These are phyloP conservation scores for Epinephelus awoara DNA, from an alignment of 2,797 vertebrate genomes.

Conservation along the genomic window DNA sequence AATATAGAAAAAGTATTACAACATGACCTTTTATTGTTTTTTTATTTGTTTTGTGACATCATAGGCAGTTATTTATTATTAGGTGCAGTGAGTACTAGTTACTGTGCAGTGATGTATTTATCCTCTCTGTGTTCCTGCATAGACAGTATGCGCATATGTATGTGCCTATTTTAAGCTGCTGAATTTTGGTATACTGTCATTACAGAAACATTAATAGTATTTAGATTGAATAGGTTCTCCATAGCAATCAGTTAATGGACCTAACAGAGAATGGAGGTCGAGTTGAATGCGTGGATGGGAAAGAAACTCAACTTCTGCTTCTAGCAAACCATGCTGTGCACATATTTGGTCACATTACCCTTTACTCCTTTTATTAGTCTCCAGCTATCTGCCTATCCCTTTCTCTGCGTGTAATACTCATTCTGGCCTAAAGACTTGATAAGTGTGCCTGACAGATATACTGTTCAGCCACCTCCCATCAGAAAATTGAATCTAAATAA, in stretches of 20 bases:
- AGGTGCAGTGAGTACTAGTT: too few species aligned
- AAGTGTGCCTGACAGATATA: conserved; percentile 73
- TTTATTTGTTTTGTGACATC: too few species aligned
- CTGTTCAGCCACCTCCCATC: conserved; percentile 78
- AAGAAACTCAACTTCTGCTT: not conserved
- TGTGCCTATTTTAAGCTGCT: not conserved
- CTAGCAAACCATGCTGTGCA: not conserved
- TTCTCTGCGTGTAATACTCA: conserved; percentile 44
- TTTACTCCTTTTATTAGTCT: conserved; percentile 45
- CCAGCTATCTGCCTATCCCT: conserved; percentile 33
- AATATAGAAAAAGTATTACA: too few species aligned
- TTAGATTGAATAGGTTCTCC: not conserved
- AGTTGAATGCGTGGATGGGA: not conserved
- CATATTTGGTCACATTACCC: conserved; percentile 30
- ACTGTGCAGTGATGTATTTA: not conserved
- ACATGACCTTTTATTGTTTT: too few species aligned
- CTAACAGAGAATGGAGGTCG: not conserved
- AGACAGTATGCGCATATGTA: not conserved
- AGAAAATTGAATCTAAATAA: conserved; percentile 88
- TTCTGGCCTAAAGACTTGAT: conserved; percentile 69
- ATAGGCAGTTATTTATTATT: too few species aligned
- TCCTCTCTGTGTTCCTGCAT: not conserved
- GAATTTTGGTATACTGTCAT: not conserved
- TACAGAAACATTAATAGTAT: not conserved
- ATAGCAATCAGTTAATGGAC: not conserved